Conservation (phyloP, 2,113 vertebrate species). For the Salvelinus alpinus region DNA sequence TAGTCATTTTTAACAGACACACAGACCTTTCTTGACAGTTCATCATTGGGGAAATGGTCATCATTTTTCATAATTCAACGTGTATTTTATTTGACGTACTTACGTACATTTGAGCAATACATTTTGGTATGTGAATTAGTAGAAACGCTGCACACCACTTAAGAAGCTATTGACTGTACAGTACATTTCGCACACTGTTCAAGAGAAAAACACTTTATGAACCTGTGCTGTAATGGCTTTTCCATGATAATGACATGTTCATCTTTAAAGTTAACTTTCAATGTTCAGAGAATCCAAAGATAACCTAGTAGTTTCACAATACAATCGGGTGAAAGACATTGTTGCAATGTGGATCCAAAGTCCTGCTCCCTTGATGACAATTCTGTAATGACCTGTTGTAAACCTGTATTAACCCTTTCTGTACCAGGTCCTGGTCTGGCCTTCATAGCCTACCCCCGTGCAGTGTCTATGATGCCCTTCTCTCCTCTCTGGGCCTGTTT, state of each 20-base stretch:
- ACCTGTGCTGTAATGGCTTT: background rate
- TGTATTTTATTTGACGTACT: too few relatives aligned
- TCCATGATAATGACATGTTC: background rate
- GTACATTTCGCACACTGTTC: background rate
- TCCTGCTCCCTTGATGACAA: background rate
- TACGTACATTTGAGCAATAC: too few relatives aligned
- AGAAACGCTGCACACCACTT: too few relatives aligned
- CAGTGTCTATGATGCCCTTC: constrained; percentile 95
- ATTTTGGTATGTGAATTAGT: too few relatives aligned
- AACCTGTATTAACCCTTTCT: background rate
- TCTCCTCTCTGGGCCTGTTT: constrained; percentile 93
- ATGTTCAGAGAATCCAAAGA: background rate
- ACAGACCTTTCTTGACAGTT: background rate
- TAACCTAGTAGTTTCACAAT: background rate
- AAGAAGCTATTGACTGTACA: background rate
- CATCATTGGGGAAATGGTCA: too few relatives aligned
- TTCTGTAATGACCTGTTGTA: background rate
- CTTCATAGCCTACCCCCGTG: constrained; percentile 96
- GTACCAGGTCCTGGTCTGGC: constrained; percentile 90
- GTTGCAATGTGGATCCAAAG: background rate
- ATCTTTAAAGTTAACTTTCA: background rate
- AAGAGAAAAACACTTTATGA: background rate
- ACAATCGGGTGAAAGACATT: background rate
- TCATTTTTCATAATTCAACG: too few relatives aligned
- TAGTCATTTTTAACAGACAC: constrained; percentile 3